Conservation (phyloP, 92 coral and sea anemone species). For the Montipora capitata region DNA sequence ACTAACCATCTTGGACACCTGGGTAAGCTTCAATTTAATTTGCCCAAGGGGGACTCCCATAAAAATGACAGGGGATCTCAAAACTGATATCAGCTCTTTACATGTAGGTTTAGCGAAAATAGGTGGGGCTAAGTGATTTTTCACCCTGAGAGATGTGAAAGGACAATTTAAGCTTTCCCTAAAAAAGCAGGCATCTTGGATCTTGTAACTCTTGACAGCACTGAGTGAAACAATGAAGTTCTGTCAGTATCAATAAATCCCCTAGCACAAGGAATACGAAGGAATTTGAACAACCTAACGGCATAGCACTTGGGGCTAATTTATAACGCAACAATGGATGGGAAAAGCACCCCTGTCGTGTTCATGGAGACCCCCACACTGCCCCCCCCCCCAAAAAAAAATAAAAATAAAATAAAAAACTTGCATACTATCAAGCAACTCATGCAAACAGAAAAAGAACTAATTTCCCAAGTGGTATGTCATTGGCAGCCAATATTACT, state of each 20-base stretch:
- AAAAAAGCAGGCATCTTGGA: constrained; percentile 7
- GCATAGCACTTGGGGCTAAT: constrained; percentile 38
- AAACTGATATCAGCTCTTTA: constrained; percentile 32
- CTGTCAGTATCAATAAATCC: constrained; percentile 39
- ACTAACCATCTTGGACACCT: constrained; percentile 31
- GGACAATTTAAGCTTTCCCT: constrained; percentile 28
- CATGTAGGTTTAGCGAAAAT: constrained; percentile 9
- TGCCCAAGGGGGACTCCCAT: constrained; percentile 27
- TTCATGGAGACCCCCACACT: constrained; percentile 22
- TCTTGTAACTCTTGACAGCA: constrained; percentile 16
- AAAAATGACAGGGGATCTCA: constrained; percentile 39
- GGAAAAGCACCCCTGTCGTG: constrained; percentile 39
- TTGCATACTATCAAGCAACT: constrained; percentile 38
- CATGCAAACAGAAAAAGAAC: constrained; percentile 38
- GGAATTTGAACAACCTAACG: constrained; percentile 23
- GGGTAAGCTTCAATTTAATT: constrained; percentile 36
- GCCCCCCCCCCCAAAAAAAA: not conserved
- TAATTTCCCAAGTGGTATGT: not conserved
- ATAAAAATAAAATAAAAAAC: not conserved
- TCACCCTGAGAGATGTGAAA: constrained; percentile 39
- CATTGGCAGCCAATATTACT: not conserved
- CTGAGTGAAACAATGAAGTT: constrained; percentile 36
- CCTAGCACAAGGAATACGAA: constrained; percentile 35
- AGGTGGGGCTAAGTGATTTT: constrained; percentile 33
- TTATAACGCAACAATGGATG: constrained; percentile 15